phyloP scores from a whole-genome alignment of 2,113 vertebrate genomes.

The Macroglossus sobrinus region DNA sequence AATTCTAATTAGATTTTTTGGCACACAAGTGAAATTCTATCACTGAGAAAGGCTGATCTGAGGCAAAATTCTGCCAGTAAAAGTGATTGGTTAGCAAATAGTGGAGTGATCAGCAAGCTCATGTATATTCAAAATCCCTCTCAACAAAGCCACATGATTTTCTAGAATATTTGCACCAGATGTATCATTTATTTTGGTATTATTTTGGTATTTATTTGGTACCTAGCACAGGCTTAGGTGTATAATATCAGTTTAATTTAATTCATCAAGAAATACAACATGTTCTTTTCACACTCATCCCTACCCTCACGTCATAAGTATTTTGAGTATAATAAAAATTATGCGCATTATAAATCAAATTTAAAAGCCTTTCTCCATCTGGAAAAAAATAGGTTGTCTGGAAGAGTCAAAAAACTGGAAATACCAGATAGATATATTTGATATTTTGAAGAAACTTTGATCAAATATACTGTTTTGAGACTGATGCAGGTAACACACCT shows the following conservation, averaged over 20 bases:
- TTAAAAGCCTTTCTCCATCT: not conserved
- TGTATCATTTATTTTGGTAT: not conserved
- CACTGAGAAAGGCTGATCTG: not conserved
- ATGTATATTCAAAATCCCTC: not conserved
- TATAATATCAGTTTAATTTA: not conserved
- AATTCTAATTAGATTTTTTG: not conserved
- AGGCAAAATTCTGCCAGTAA: not conserved
- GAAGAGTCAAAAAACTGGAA: not conserved
- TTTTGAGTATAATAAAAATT: not conserved
- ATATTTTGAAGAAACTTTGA: not conserved
- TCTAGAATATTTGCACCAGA: not conserved
- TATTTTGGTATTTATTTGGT: not conserved
- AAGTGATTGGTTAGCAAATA: not conserved
- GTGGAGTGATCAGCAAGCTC: not conserved
- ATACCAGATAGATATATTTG: not conserved
- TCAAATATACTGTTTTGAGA: slow-evolving; percentile 16
- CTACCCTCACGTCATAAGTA: not conserved
- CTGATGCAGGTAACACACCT: not conserved
- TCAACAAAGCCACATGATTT: not conserved
- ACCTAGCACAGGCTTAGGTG: not conserved
- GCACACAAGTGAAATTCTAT: not conserved
- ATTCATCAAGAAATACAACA: not conserved
- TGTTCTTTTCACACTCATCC: not conserved
- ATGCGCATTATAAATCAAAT: not conserved
- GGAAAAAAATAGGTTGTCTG: not conserved